These are phyloP conservation scores for Mylabris sibirica DNA, from an alignment of 2,888 invertebrate species.

Conservation along the genomic window DNA sequence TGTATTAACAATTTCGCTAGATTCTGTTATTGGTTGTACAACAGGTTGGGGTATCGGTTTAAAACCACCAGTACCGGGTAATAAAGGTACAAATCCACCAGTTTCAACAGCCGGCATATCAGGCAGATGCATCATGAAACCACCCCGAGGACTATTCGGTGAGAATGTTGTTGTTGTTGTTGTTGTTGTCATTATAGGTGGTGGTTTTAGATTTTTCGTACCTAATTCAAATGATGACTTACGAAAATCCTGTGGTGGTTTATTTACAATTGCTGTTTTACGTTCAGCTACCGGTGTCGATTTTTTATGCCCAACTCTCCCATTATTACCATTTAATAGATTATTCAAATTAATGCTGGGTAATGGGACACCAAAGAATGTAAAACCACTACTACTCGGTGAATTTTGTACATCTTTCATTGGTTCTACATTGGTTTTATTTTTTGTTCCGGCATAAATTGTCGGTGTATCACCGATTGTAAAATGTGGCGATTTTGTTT, in stretches of 20 bases:
- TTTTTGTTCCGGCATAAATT: slow-evolving; percentile 64
- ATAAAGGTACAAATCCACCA: slow-evolving; percentile 79
- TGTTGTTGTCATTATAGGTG: slow-evolving; percentile 39
- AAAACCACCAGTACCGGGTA: slow-evolving; percentile 79
- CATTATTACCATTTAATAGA: slow-evolving; percentile 59
- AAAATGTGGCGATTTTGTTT: slow-evolving; percentile 39
- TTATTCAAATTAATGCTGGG: slow-evolving; percentile 76
- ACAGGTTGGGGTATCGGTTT: slow-evolving; percentile 70
- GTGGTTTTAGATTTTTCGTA: not conserved
- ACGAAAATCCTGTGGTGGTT: slow-evolving; percentile 33
- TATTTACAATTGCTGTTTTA: slow-evolving; percentile 55
- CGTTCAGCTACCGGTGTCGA: slow-evolving; percentile 42
- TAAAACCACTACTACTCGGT: slow-evolving; percentile 72
- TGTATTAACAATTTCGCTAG: not conserved
- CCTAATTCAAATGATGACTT: not conserved
- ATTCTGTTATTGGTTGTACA: slow-evolving; percentile 25
- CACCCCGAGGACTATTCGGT: slow-evolving; percentile 19
- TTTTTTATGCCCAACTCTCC: slow-evolving; percentile 47
- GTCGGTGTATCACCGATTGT: slow-evolving; percentile 68
- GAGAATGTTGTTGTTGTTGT: not conserved
- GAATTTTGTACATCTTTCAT: slow-evolving; percentile 57
- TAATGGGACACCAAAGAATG: slow-evolving; percentile 85
- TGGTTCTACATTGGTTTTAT: slow-evolving; percentile 47
- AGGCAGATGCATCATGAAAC: slow-evolving; percentile 38
- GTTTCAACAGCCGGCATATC: slow-evolving; percentile 73